Evolutionary conservation across 53 echinoderm and acorn worm genomes (phyloP), one percentile per base, ranked within the genome.

Genomic region (Astropecten irregularis): DNA sequence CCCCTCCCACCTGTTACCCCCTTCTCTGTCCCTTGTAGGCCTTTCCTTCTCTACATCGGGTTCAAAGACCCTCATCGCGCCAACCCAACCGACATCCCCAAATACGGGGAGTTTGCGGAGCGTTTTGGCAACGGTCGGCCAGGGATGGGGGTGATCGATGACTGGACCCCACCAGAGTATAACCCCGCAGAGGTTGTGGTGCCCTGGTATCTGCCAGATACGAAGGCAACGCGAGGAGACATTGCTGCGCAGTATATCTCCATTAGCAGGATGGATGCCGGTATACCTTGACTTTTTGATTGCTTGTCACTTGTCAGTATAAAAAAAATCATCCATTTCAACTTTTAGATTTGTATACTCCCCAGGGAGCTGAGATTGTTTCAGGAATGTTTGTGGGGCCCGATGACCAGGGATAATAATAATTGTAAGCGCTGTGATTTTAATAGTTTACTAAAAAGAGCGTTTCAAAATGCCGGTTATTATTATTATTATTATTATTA

Each of bases 241-340:
- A 91, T 96, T 26, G 63, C 87, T 38, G 89, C 89, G 28, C 94
- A 91, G 82, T 96, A 96, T 34, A 94, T 91, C 13, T 81, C 87
- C 5, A 81, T 91, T 61, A 94, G 91, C 84, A 77, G 96, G 57
- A 58, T 96, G 16, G 96, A 96, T 88, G 85, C 90, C 85, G 95
- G 95, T 95, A 60, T 61, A 11, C 6, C 42, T 42, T 42, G 42
- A n/a, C n/a, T n/a, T n/a, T n/a, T n/a, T n/a, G n/a, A n/a, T n/a
- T n/a, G n/a, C n/a, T n/a, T n/a, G n/a, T n/a, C n/a, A n/a, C n/a
- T n/a, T n/a, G n/a, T n/a, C n/a, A n/a, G n/a, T n/a, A n/a, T n/a
- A n/a, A n/a, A n/a, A n/a, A n/a, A n/a, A n/a, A n/a, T n/a, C n/a
- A n/a, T n/a, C n/a, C n/a, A n/a, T n/a, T n/a, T n/a, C n/a, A n/a